Base-by-base conservation (phyloP, 2,888 invertebrate genomes). In the Drosophila neonasuta region DNA sequence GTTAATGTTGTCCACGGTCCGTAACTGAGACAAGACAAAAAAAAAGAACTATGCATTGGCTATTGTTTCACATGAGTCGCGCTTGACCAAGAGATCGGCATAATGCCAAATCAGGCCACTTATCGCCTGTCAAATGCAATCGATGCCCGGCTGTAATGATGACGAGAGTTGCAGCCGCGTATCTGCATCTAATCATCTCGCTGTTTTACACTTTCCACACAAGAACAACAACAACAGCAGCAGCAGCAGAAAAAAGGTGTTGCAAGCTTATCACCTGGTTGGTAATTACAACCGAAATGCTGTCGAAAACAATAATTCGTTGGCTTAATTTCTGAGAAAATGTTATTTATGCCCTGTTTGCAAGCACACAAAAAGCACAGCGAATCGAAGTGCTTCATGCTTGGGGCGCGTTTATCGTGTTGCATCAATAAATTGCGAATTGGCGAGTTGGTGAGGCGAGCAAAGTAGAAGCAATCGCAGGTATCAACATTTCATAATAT, bases 401-500 rank as follows among this genome's bases (percentile, higher is more conserved):
- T 76, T 56, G 68, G 64, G 80, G 71, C 79, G 75, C 71, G 68
- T 86, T 85, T 84, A 86, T 84, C 87, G 80, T 77, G 77, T 77
- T 78, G 73, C 85, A 84, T 79, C 84, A 84, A 84, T 86, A 84
- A 84, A 84, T 84, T 78, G 68, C 64, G 51, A 65, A 24, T 24
- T 24, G 71, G 62, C 63, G 58, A 50, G 34, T 34, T 34, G 34
- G 34, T 4, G 24, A 24, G 58, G 59, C 9, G 20, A 32, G 9
- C n/a, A 24, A 45, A 66, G 62, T 45, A 61, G 67, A 44, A 63
- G 68, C 79, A 81, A 68, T 71, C 72, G 79, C 76, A 75, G 79
- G 80, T 81, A 78, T 78, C 80, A 86, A 79, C 87, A 88, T 85
- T 88, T 86, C 86, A 86, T 86, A 86, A 86, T 86, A 86, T 88